These are phyloP conservation scores for Trididemnum clinides DNA, from an alignment of 23 tunicate genomes.

Conservation along the genomic window DNA sequence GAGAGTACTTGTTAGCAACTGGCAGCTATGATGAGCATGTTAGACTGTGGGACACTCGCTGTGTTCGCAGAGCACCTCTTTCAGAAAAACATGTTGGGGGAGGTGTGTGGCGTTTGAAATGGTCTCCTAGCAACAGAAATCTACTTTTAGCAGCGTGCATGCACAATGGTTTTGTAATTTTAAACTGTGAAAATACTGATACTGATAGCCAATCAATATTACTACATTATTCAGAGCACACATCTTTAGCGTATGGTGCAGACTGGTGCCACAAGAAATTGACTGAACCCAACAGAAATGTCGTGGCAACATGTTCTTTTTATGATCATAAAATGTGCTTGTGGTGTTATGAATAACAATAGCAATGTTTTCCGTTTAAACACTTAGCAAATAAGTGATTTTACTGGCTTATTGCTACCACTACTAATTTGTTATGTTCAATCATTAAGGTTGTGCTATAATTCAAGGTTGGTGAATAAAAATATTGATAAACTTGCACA, in stretches of 20 bases:
- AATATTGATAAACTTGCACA: too few relatives aligned
- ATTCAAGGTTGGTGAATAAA: too few relatives aligned
- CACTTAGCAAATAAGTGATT: too few relatives aligned
- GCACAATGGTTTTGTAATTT: slow-evolving; percentile 69
- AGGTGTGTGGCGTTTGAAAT: slow-evolving; percentile 95
- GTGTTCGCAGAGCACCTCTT: slow-evolving; percentile 51
- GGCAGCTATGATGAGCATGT: slow-evolving; percentile 90
- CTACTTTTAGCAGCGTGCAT: slow-evolving; percentile 67
- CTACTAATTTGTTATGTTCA: too few relatives aligned
- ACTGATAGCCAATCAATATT: not conserved
- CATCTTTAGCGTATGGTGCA: slow-evolving; percentile 76
- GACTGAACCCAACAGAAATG: not conserved
- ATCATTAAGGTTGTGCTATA: too few relatives aligned
- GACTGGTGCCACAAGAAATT: slow-evolving; percentile 47
- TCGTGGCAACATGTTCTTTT: slow-evolving; percentile 78
- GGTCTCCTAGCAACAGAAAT: slow-evolving; percentile 38
- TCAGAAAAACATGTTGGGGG: slow-evolving; percentile 53
- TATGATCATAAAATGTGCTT: slow-evolving; percentile 76
- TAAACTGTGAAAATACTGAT: slow-evolving; percentile 14
- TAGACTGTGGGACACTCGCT: slow-evolving; percentile 83
- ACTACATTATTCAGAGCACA: slow-evolving; percentile 23
- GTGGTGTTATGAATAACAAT: slow-evolving; percentile 32
- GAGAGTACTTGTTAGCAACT: slow-evolving; percentile 52
- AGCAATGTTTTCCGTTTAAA: too few relatives aligned
- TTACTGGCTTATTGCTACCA: too few relatives aligned